Base-by-base conservation (phyloP, 2,797 vertebrate species). In the Clarias fuscus region DNA sequence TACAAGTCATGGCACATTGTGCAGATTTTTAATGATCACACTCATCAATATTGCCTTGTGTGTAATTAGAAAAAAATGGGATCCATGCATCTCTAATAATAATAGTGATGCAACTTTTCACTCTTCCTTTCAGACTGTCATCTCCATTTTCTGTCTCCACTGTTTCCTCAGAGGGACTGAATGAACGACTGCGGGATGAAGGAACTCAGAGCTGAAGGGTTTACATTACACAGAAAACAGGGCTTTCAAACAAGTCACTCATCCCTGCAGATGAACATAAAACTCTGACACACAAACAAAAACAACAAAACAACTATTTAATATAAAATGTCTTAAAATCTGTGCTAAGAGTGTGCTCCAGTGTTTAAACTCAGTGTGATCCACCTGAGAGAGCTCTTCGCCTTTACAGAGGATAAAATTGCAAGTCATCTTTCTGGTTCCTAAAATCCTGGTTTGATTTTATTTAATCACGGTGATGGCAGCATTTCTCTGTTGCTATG, bases 61-160 rank as follows among this genome's bases (percentile, higher is more conserved):
- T 79, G 58, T 1, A 33, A 17, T 64, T 37, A 64, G 3, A 81
- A 65, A 58, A 33, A 56, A 22, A 64, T 81, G 61, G 13, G 64
- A 40, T 64, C 22, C 43, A n/a, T 62, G 33, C 59, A 43, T 65
- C 61, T 43, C 37, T 65, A 65, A 61, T 72, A 17, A 61, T 17
- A n/a, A 33, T 15, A 7, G n/a, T 48, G 37, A 62, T 27, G 37
- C 58, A 56, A 68, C 73, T 73, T 89, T 79, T 86, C 70, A 59
- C 15, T 84, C 17, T 75, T 87, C 81, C 43, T 88, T 86, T 88
- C 90, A 92, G 91, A 86, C 92, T 95, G 89, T 94, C 93, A 89
- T 95, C 94, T 92, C 93, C 95, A 91, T 95, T 96, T 94, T 95
- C 94, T 94, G 93, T 95, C 92, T 93, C 93, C 91, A 90, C 90